Evolutionary conservation across 2,797 vertebrate genomes (phyloP).

Genomic region (Lithobates pipiens): DNA sequence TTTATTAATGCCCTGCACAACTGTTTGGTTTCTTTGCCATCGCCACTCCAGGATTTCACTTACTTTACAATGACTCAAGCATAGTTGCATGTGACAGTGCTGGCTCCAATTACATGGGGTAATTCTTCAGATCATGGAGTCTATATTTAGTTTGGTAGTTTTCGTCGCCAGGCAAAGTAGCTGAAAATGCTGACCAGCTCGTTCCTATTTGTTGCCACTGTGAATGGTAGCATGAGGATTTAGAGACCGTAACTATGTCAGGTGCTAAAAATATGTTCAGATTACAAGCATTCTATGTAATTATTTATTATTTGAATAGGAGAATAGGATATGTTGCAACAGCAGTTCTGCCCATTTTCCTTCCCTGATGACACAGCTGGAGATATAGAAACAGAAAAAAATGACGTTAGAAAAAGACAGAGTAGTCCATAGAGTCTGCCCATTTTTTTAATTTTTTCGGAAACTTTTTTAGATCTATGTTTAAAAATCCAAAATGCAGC

Average conservation of each 20-base stretch:
- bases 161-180: constrained; percentile 70
- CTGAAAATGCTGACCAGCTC: constrained; percentile 76
- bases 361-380: too few species aligned
- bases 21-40: neutral
- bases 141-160: constrained; percentile 79
- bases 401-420: too few species aligned
- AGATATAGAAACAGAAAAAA: too few species aligned
- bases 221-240: constrained; percentile 74
- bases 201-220: constrained; percentile 76
- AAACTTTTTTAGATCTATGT: too few species aligned
- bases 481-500: too few species aligned
- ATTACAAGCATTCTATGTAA: too few species aligned
- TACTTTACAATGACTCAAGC: neutral
- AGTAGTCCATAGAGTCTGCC: too few species aligned
- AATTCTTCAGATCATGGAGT: constrained; percentile 19
- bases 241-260: constrained; percentile 64
- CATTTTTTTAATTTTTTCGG: too few species aligned
- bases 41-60: neutral
- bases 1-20: neutral
- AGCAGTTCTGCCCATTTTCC: too few species aligned
- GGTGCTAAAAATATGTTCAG: constrained; percentile 59
- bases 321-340: too few species aligned
- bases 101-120: neutral
- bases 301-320: too few species aligned
- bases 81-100: neutral